Percentiles rank a stretch among this genome's conserved stretches.
These are phyloP conservation scores for Propsilocerus akamusi DNA, from an alignment of 1,140 invertebrate genomes.

Conservation along the genomic window DNA sequence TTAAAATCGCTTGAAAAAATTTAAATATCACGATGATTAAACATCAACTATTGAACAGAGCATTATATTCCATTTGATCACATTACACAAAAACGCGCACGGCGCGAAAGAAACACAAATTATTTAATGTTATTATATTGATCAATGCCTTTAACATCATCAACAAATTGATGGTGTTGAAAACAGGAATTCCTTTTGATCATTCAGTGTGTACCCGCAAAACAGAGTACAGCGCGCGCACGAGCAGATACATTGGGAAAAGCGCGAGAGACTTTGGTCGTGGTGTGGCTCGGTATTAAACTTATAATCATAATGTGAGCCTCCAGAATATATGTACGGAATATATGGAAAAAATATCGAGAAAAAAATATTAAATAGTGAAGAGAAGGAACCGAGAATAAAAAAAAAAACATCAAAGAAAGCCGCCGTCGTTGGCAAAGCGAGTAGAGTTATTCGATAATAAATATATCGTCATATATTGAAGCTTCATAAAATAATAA, in stretches of 20 bases:
- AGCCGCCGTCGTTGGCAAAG: not conserved
- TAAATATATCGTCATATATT: not conserved
- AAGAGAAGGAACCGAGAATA: not conserved
- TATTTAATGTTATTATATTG: too few relatives aligned
- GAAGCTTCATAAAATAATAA: constrained; percentile 3
- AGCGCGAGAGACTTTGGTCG: too few relatives aligned
- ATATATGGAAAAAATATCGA: too few relatives aligned
- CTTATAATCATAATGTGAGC: not conserved
- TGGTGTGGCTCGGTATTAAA: too few relatives aligned
- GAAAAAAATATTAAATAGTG: too few relatives aligned
- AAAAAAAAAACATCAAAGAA: not conserved
- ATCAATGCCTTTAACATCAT: too few relatives aligned
- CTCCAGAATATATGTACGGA: too few relatives aligned
- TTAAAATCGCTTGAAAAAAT: not conserved
- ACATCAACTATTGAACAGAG: too few relatives aligned
- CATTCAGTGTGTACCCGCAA: not conserved
- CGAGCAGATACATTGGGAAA: not conserved
- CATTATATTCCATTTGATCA: too few relatives aligned
- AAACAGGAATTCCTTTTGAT: not conserved
- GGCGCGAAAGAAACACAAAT: too few relatives aligned
- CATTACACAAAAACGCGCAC: too few relatives aligned
- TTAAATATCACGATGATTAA: too few relatives aligned
- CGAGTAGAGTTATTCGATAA: not conserved
- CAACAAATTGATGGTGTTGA: constrained; percentile 3
- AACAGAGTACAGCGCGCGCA: not conserved